Evolutionary conservation across 2,888 invertebrate genomes (phyloP).

Genomic region (Argynnis bischoffii): DNA sequence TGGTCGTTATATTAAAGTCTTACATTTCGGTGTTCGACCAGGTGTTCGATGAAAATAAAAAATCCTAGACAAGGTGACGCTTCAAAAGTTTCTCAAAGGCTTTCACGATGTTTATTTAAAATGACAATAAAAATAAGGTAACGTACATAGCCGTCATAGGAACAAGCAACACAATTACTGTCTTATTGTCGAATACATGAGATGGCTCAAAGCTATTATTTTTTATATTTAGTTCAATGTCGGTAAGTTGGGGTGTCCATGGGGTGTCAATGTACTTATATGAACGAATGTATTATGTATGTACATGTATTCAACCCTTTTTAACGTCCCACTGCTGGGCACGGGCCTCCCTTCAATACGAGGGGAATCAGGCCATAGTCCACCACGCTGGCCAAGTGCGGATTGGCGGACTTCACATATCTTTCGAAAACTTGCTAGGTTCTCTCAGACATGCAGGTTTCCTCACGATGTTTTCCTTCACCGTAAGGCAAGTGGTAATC

Average conservation of each 20-base stretch:
- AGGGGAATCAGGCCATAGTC: too few species aligned
- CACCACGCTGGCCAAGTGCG: too few species aligned
- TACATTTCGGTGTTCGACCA: constrained; percentile 17
- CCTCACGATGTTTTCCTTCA: too few species aligned
- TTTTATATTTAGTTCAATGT: constrained; percentile 30
- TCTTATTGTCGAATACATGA: constrained; percentile 31
- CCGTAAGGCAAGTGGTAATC: too few species aligned
- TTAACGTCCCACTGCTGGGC: too few species aligned
- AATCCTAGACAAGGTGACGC: constrained; percentile 26
- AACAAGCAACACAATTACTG: constrained; percentile 43
- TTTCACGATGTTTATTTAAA: constrained; percentile 26
- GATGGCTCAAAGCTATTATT: constrained; percentile 17
- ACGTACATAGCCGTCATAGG: constrained; percentile 24
- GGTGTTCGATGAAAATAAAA: constrained; percentile 20
- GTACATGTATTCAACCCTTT: too few species aligned
- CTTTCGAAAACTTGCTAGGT: too few species aligned
- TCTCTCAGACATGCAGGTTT: too few species aligned
- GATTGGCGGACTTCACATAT: too few species aligned
- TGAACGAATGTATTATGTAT: too few species aligned
- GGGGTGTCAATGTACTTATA: too few species aligned
- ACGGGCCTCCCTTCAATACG: too few species aligned
- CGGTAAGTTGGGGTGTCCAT: constrained; percentile 32
- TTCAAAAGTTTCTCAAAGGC: constrained; percentile 25
- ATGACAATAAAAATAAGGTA: constrained; percentile 27
- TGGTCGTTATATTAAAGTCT: not conserved